Evolutionary conservation across 2,797 vertebrate species (phyloP).

Genomic region (Sebastiscus albofasciatus): DNA sequence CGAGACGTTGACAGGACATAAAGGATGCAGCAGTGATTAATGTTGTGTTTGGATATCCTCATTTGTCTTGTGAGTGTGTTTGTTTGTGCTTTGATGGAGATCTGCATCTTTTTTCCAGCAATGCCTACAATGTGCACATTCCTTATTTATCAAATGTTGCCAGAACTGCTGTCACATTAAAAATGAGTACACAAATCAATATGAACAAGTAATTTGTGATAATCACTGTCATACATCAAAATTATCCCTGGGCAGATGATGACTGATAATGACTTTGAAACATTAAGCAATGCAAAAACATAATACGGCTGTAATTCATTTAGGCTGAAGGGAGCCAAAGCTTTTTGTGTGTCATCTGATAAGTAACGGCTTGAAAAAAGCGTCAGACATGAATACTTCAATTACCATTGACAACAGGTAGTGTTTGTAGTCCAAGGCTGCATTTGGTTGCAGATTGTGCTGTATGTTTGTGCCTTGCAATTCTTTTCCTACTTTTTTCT

Average conservation of each 20-base stretch:
- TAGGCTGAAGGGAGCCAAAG: conserved; percentile 34
- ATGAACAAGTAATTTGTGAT: conserved; percentile 65
- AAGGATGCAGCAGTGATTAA: conserved; percentile 35
- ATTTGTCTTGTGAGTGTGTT: conserved; percentile 28
- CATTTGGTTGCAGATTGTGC: neutral
- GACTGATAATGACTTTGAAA: conserved; percentile 70
- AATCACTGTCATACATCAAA: conserved; percentile 67
- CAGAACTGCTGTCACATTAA: conserved; percentile 46
- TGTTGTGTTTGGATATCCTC: conserved; percentile 28
- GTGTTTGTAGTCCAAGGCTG: neutral
- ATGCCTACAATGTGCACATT: neutral
- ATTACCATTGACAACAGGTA: neutral
- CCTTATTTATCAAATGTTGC: conserved; percentile 43
- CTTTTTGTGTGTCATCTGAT: conserved; percentile 7
- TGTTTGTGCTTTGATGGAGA: conserved; percentile 13
- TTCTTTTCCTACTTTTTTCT: neutral
- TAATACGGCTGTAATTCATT: conserved; percentile 64
- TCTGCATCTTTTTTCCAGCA: conserved; percentile 16
- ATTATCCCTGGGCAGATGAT: conserved; percentile 59
- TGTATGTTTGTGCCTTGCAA: neutral
- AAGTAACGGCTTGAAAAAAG: conserved; percentile 11
- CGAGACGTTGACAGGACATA: conserved; percentile 26
- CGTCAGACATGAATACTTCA: conserved; percentile 4
- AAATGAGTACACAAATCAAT: conserved; percentile 60
- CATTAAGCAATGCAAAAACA: conserved; percentile 53